Evolutionary conservation across 2,797 vertebrate species (phyloP).

Genomic region (Nannoperca obscura): DNA sequence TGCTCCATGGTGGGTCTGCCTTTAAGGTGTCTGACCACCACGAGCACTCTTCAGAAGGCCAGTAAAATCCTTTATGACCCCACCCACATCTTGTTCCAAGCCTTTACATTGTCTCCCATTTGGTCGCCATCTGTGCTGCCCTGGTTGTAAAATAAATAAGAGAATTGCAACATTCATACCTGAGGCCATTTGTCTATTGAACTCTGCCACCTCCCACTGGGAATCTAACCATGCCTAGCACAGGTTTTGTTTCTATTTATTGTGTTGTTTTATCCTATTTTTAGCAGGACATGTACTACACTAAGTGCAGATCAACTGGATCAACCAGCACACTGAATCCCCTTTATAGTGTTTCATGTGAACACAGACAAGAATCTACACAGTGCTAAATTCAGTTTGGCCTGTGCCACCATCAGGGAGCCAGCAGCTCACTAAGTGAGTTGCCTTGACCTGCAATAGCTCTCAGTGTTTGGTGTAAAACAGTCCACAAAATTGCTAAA

Average conservation of each 20-base stretch:
- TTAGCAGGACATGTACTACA: background rate
- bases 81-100: background rate
- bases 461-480: conserved; percentile 16
- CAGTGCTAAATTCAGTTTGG: background rate
- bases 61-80: background rate
- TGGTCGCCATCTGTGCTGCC: background rate
- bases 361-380: background rate
- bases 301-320: background rate
- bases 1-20: background rate
- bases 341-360: background rate
- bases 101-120: background rate
- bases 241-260: no score
- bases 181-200: background rate
- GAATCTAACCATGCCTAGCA: background rate
- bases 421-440: conserved; percentile 12
- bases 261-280: no score
- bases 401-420: background rate
- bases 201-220: background rate
- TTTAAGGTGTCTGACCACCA: background rate
- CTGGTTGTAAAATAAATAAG: background rate
- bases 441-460: background rate
- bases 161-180: background rate
- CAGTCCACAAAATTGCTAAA: conserved; percentile 11
- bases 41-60: background rate
- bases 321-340: background rate